A percentile compares a stretch with the other conserved stretches of the same genome.
These are phyloP conservation scores for Steinernema hermaphroditum DNA, from an alignment of 2,888 invertebrate genomes.

Conservation along the genomic window DNA sequence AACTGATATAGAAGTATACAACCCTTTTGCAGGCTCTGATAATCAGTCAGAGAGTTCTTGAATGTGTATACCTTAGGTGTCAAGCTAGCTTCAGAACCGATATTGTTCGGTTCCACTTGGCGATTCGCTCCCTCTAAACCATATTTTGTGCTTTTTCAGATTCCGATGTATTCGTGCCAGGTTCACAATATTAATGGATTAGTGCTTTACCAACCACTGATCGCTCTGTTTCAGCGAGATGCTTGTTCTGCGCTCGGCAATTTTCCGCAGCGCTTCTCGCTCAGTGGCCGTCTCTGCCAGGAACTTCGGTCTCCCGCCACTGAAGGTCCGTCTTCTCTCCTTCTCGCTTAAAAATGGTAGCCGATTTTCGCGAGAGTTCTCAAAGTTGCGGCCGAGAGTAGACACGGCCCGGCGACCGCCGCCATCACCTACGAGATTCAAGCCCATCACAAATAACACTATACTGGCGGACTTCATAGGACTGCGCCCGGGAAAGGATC, in stretches of 20 bases:
- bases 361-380: slow-evolving; percentile 6
- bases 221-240: not conserved
- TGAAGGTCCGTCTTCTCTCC: not conserved
- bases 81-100: no score
- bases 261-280: not conserved
- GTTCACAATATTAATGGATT: no score
- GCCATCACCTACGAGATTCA: not conserved
- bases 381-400: not conserved
- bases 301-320: not conserved
- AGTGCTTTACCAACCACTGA: no score
- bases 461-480: slow-evolving; percentile 12
- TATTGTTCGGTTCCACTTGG: no score
- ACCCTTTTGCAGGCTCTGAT: no score
- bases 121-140: no score
- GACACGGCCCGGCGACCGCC: not conserved
- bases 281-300: not conserved
- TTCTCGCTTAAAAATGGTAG: not conserved
- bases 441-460: not conserved
- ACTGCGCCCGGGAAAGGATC: not conserved
- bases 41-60: no score
- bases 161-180: no score
- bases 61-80: no score
- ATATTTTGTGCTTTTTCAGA: no score
- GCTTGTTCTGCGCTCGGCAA: not conserved
- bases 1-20: no score